Evolutionary conservation across 2,888 invertebrate genomes (phyloP).

Genomic region (Amiota minor): DNA sequence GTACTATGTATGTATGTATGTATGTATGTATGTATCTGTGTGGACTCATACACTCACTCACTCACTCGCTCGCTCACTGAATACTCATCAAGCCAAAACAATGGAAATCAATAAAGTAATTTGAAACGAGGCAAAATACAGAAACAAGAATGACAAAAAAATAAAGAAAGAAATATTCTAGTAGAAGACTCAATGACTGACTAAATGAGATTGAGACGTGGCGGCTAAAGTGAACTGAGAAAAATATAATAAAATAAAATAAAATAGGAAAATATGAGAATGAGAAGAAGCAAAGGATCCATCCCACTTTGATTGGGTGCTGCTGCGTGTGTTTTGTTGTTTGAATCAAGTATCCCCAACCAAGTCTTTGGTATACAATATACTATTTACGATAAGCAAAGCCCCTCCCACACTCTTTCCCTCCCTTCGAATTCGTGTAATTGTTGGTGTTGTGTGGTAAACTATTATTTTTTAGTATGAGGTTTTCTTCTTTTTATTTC

Average conservation of each 20-base stretch:
- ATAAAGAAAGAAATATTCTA: slow-evolving; percentile 8
- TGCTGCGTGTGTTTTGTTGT: too few relatives aligned
- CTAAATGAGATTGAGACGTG: too few relatives aligned
- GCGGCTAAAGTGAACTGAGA: too few relatives aligned
- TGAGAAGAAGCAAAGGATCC: neutral
- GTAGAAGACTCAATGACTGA: too few relatives aligned
- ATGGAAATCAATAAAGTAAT: slow-evolving; percentile 64
- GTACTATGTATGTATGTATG: neutral
- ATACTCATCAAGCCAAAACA: slow-evolving; percentile 49
- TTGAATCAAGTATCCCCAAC: too few relatives aligned
- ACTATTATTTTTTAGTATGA: neutral
- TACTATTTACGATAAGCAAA: too few relatives aligned
- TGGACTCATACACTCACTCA: slow-evolving; percentile 23
- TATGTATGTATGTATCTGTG: neutral
- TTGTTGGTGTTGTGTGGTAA: slow-evolving; percentile 6
- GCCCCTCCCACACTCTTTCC: too few relatives aligned
- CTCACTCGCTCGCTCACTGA: too few relatives aligned
- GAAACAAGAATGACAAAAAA: slow-evolving; percentile 29
- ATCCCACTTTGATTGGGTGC: too few relatives aligned
- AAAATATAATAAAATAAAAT: too few relatives aligned
- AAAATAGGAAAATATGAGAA: neutral
- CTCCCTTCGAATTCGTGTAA: too few relatives aligned
- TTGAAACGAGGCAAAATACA: slow-evolving; percentile 56
- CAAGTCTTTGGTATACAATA: too few relatives aligned
- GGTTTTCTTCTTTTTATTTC: neutral